Percentiles rank a stretch among this genome's conserved stretches.
Conservation (phyloP, 2,888 invertebrate genomes). For the Cerastis rubricosa region DNA sequence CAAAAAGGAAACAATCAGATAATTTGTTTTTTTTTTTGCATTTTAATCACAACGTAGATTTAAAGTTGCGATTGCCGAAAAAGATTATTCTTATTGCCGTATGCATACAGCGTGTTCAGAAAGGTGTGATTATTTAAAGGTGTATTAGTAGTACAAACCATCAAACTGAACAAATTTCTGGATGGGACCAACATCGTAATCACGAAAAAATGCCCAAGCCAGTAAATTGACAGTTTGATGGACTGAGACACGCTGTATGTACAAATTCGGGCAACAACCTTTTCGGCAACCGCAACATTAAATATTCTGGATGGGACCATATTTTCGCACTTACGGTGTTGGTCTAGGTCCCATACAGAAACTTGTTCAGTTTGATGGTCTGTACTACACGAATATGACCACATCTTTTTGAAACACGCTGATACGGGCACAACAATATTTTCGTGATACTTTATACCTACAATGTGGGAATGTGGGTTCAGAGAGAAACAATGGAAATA, state of each 20-base stretch:
- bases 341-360: neutral
- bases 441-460: no score
- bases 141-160: neutral
- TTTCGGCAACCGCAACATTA: neutral
- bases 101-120: neutral
- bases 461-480: no score
- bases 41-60: neutral
- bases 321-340: neutral
- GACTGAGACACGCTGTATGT: no score
- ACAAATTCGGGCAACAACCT: no score
- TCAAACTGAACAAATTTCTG: neutral
- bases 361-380: neutral
- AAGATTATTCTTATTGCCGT: no score
- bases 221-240: neutral
- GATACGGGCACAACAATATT: no score
- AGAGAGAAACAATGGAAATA: no score
- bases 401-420: no score
- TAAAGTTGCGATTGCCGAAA: neutral
- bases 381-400: no score
- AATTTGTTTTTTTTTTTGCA: neutral
- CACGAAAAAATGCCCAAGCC: neutral
- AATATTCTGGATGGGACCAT: neutral
- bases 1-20: neutral
- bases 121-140: neutral
- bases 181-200: neutral